Evolutionary conservation across 2,888 invertebrate species (phyloP).

Genomic region (Cactoblastis cactorum): DNA sequence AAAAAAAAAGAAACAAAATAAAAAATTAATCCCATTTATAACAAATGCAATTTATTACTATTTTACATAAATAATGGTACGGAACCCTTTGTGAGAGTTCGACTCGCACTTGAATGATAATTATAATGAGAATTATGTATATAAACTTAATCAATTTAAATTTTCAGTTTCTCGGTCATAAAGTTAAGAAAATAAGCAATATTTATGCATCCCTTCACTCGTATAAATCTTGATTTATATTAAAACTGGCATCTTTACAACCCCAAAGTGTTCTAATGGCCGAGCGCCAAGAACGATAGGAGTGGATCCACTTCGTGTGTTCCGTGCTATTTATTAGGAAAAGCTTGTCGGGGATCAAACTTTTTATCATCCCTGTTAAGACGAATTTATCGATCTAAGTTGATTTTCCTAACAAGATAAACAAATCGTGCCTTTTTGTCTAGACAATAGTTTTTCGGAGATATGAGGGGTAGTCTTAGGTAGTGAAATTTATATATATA

Average conservation of each 20-base stretch:
- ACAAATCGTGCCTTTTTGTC: not conserved
- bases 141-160: not conserved
- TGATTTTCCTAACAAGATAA: not conserved
- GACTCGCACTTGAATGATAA: too few relatives aligned
- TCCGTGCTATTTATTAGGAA: not conserved
- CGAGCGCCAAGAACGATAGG: constrained; percentile 1
- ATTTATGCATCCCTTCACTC: constrained; percentile 1
- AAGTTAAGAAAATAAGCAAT: constrained; percentile 6
- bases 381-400: not conserved
- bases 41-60: too few relatives aligned
- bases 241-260: constrained; percentile 7
- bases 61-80: too few relatives aligned
- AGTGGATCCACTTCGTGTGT: not conserved
- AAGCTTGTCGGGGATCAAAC: not conserved
- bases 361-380: not conserved
- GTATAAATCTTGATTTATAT: constrained; percentile 6
- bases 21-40: too few relatives aligned
- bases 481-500: too few relatives aligned
- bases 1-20: too few relatives aligned
- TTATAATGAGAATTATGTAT: not conserved
- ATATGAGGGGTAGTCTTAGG: not conserved
- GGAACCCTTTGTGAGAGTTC: too few relatives aligned
- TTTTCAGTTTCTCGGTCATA: not conserved
- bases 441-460: not conserved
- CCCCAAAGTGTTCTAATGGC: constrained; percentile 5